Evolutionary conservation across 1,140 invertebrate genomes (phyloP), one percentile per base, ranked within the genome.

Genomic region (Megathymus violae): DNA sequence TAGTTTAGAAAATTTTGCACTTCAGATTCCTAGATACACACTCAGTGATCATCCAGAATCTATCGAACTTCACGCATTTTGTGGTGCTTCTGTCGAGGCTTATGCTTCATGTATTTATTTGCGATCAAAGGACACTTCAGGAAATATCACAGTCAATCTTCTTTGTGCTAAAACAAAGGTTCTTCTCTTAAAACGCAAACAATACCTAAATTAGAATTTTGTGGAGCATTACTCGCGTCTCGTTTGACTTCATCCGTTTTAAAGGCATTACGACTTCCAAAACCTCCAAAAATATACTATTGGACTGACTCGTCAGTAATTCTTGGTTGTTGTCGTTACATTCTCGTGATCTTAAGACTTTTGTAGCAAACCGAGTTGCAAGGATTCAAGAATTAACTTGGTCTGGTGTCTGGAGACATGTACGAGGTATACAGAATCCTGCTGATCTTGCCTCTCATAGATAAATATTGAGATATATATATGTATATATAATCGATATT

Each of bases 281-380:
- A 50, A 2, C 15, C 14, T 3, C 27, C 47, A 2, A 10, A 50
- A 0, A 15, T 16, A 14, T 50, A 50, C 4, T 34, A 16, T 5
- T 50, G 47, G 47, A 50, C 25, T 16, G 69, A 76, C 11, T 76
- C 73, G 5, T 68, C 64, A 0, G 46, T 75, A 9, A 62, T 67
- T 0, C 22, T 69, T 4, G 46, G 62, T 0, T 71, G 69, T 2
- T 75, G 11, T 51, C 38, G 9, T 36, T 31, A 7, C 25, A 46
- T 15, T 34, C 17, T 10, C 62, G 51, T 9, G 13, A 17, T 16
- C 25, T 69, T 11, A 66, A 73, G 62, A 15, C 40, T 0, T 74
- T 71, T 17, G 65, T 74, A 1, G 14, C 46, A 10, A 74, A 69
- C 22, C 16, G 71, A 27, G 17, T 69, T 3, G 41, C 43, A 13